phyloP scores from a whole-genome alignment of 2,113 vertebrate species.

The Capreolus pygargus region DNA sequence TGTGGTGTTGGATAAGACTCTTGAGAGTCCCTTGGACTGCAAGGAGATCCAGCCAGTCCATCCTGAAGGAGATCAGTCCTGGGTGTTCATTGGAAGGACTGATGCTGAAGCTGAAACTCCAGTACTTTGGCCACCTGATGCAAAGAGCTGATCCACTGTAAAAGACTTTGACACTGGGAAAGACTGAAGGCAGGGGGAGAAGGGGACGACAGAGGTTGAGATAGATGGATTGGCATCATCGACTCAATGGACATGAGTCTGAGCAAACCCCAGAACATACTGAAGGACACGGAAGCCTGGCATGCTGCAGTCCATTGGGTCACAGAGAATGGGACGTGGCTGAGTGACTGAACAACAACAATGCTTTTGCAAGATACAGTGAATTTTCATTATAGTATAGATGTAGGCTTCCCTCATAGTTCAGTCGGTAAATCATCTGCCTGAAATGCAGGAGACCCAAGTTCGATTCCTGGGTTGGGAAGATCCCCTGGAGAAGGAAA shows the following conservation, averaged over 20 bases:
- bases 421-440: not conserved
- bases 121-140: not conserved
- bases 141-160: not conserved
- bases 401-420: not conserved
- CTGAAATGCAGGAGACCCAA: not conserved
- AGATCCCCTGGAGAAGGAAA: no score
- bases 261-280: rapidly evolving
- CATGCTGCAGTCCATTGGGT: not conserved
- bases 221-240: not conserved
- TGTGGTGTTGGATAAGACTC: not conserved
- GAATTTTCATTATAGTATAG: not conserved
- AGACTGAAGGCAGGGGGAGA: not conserved
- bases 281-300: not conserved
- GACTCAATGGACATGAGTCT: not conserved
- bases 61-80: not conserved
- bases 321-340: not conserved
- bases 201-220: not conserved
- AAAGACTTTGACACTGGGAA: not conserved
- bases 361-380: not conserved
- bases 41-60: not conserved
- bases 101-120: not conserved
- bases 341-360: not conserved
- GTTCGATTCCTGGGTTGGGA: not conserved
- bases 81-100: not conserved
- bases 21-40: not conserved